phyloP scores from a whole-genome alignment of 1,140 invertebrate species.

The Geopemphigus sp. region DNA sequence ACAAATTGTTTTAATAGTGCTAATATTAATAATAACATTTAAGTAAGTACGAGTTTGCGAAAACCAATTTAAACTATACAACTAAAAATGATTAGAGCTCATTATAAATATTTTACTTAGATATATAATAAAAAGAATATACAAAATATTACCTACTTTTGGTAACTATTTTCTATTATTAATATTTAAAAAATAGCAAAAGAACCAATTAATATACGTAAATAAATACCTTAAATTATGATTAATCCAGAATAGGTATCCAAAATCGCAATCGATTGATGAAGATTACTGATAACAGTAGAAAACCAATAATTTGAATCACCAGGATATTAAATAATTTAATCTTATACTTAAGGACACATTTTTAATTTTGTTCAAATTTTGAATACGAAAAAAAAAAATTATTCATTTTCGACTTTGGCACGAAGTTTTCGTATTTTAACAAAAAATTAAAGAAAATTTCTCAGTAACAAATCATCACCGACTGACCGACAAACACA shows the following conservation, averaged over 20 bases:
- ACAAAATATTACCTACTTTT: too few species aligned
- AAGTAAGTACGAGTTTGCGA: too few species aligned
- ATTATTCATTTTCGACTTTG: background rate
- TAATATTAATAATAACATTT: too few species aligned
- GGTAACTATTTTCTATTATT: too few species aligned
- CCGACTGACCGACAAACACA: constrained; percentile 47
- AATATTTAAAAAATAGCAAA: too few species aligned
- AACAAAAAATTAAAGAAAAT: background rate
- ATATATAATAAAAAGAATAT: too few species aligned
- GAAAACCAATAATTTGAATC: background rate
- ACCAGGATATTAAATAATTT: background rate
- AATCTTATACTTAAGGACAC: background rate
- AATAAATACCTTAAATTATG: constrained; percentile 20
- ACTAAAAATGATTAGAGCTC: too few species aligned
- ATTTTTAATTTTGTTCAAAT: background rate
- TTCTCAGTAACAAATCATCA: constrained; percentile 45
- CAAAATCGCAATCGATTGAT: constrained; percentile 1
- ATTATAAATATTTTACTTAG: too few species aligned
- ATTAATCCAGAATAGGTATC: constrained; percentile 5
- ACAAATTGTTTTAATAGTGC: too few species aligned
- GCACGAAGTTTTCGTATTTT: background rate
- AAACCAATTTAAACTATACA: too few species aligned
- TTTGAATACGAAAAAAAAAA: background rate
- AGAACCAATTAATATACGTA: background rate
- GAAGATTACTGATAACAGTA: constrained; percentile 31